Percentiles rank a stretch among this genome's conserved stretches.
These are phyloP conservation scores for Arenaria interpres DNA, from an alignment of 2,113 vertebrate species.

Conservation along the genomic window DNA sequence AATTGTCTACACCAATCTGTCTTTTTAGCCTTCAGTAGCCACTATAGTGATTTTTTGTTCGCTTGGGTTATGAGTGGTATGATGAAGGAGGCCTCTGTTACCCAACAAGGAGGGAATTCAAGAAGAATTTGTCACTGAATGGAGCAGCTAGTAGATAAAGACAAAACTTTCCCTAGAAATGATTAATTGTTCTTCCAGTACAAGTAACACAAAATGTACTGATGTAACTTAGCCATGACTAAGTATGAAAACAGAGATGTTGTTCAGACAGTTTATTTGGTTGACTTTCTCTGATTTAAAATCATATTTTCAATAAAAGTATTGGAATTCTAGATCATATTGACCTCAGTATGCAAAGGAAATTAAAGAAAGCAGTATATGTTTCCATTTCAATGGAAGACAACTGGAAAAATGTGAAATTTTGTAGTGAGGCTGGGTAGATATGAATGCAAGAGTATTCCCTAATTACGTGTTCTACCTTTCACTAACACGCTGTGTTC, in stretches of 20 bases:
- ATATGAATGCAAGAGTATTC: background rate
- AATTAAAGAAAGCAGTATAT: background rate
- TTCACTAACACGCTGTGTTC: background rate
- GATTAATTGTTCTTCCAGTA: background rate
- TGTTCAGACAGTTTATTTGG: background rate
- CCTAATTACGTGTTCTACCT: background rate
- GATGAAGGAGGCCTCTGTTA: slow-evolving; percentile 37
- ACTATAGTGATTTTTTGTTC: slow-evolving; percentile 35
- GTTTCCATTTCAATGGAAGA: background rate
- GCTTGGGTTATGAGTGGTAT: background rate
- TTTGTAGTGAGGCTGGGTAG: background rate
- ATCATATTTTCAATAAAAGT: background rate
- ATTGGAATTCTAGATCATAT: background rate
- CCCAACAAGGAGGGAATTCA: slow-evolving; percentile 17
- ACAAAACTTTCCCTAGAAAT: background rate
- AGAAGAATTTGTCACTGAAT: slow-evolving; percentile 18
- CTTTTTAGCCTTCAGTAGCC: background rate
- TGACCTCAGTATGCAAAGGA: background rate
- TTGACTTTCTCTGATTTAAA: background rate
- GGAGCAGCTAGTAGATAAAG: background rate
- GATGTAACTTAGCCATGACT: background rate
- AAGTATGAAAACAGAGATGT: background rate
- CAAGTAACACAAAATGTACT: background rate
- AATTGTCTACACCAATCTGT: background rate
- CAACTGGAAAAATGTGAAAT: background rate